A percentile compares a stretch with the other conserved stretches of the same genome.
Evolutionary conservation across 2,797 vertebrate genomes (phyloP).

Genomic region (Hirundo rustica): DNA sequence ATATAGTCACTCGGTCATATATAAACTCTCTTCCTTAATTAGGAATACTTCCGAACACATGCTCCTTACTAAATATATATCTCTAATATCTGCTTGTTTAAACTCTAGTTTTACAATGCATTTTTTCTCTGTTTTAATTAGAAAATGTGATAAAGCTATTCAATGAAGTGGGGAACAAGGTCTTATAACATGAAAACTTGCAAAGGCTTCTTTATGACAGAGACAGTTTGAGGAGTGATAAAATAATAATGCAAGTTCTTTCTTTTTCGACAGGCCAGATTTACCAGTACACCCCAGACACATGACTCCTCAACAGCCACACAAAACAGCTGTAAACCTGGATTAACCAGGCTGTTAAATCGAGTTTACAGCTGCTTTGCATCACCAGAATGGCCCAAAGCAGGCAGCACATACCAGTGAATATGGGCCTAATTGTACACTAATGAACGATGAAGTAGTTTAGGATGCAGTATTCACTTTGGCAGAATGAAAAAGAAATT

Average conservation of each 20-base stretch:
- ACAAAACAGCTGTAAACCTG: conserved; percentile 50
- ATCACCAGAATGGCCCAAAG: conserved; percentile 40
- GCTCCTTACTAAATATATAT: not conserved
- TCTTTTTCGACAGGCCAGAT: not conserved
- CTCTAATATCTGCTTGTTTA: not conserved
- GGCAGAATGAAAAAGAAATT: conserved; percentile 48
- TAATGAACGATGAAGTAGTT: conserved; percentile 59
- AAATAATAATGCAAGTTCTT: conserved; percentile 26
- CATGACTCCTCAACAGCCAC: not conserved
- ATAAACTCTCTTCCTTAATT: not conserved
- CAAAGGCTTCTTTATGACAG: not conserved
- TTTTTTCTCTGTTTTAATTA: conserved; percentile 9
- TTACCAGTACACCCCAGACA: not conserved
- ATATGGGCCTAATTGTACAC: conserved; percentile 37
- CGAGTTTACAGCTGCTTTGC: conserved; percentile 58
- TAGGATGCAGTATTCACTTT: conserved; percentile 19
- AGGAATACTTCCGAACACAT: not conserved
- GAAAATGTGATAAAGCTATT: not conserved
- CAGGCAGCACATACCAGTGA: conserved; percentile 18
- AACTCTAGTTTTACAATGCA: not conserved
- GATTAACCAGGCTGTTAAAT: conserved; percentile 56
- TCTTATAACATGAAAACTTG: not conserved
- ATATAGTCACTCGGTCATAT: not conserved
- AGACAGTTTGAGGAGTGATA: not conserved
- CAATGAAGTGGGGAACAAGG: not conserved